phyloP scores from a whole-genome alignment of 1,140 invertebrate genomes.

The Bombus affinis region DNA sequence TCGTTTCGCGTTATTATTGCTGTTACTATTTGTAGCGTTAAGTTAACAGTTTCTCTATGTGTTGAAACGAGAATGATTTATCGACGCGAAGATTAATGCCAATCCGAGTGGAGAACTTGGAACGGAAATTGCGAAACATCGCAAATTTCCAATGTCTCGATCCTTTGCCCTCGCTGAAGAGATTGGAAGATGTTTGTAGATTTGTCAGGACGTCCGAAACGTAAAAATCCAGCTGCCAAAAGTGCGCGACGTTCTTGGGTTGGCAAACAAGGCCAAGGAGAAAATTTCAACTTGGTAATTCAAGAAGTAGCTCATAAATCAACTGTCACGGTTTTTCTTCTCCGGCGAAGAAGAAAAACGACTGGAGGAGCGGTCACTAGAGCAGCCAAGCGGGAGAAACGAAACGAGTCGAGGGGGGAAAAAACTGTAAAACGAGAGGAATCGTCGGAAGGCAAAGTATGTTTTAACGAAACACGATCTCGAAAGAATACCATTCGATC shows the following conservation, averaged over 20 bases:
- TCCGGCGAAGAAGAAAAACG: background rate
- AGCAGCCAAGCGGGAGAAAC: background rate
- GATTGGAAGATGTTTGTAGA: background rate
- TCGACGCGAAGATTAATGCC: background rate
- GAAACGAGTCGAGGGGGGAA: constrained; percentile 2
- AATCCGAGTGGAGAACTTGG: background rate
- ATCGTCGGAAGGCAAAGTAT: background rate
- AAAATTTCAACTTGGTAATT: constrained; percentile 33
- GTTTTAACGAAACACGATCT: background rate
- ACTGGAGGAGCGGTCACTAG: background rate
- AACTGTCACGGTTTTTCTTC: constrained; percentile 32
- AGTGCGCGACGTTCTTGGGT: background rate
- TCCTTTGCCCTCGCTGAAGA: too few relatives aligned
- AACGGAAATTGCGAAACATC: background rate
- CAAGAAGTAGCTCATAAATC: constrained; percentile 49
- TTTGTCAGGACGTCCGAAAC: background rate
- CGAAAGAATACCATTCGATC: background rate
- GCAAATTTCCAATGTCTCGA: background rate
- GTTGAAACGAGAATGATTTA: too few relatives aligned
- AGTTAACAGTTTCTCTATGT: background rate
- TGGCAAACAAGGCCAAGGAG: constrained; percentile 28
- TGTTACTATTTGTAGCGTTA: background rate
- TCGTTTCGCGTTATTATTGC: background rate
- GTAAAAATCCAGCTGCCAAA: background rate
- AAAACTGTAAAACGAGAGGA: constrained; percentile 18